phyloP scores from a whole-genome alignment of 2,888 invertebrate species.

The Bugulina stolonifera region DNA sequence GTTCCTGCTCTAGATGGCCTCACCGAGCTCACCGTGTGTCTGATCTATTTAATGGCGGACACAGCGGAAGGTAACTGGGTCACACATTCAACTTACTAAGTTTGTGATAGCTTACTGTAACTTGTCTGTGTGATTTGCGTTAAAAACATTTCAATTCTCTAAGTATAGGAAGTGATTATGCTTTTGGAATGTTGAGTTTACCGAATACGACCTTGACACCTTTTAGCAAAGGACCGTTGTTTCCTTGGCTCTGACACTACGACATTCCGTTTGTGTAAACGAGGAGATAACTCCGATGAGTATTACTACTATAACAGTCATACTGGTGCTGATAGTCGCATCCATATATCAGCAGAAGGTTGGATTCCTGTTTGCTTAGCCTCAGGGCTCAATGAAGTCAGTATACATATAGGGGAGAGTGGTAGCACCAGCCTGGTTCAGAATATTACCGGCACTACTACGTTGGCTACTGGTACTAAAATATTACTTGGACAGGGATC shows the following conservation, averaged over 20 bases:
- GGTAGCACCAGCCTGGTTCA: background rate
- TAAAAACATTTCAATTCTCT: too few species aligned
- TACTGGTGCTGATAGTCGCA: background rate
- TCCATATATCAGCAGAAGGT: background rate
- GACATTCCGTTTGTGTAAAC: background rate
- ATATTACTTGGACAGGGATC: background rate
- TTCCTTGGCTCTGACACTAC: conserved; percentile 5
- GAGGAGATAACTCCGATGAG: background rate
- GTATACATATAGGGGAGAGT: background rate
- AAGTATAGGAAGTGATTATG: too few species aligned
- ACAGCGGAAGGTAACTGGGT: background rate
- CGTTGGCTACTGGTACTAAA: background rate
- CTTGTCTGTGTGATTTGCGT: too few species aligned
- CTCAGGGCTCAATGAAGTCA: background rate
- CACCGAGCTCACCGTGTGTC: conserved; percentile 4
- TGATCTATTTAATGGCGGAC: background rate
- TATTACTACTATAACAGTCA: background rate
- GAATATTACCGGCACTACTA: background rate
- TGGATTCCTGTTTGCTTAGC: conserved; percentile 1
- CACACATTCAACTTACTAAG: too few species aligned
- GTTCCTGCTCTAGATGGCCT: background rate
- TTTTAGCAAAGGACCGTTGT: background rate
- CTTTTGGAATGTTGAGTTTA: too few species aligned
- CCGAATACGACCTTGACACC: background rate
- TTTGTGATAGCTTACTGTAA: too few species aligned